Base-by-base conservation (phyloP, 2,797 vertebrate species). In the Gephyroberyx darwinii region DNA sequence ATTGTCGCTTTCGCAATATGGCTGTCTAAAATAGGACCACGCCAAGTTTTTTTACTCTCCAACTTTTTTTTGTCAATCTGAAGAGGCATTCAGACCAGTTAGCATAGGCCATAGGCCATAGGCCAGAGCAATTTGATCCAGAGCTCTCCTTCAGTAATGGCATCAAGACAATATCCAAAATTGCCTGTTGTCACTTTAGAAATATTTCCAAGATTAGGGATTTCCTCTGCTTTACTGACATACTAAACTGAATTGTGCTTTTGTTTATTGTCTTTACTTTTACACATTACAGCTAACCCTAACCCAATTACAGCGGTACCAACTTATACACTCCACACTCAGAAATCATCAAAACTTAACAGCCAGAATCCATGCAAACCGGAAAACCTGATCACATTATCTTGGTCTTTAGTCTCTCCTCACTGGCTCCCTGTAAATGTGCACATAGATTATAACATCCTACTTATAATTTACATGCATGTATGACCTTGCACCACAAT, bases 1-100 rank as follows among this genome's bases (percentile, higher is more conserved):
- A 86, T 87, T 71, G 75, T 7, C 52, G 77, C 81, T 63, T 86
- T 52, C 70, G 53, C 30, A 22, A 50, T 64, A 50, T 12, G 19
- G 12, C 41, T 43, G 41, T 14, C 41, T 13, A 43, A 2, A n/a
- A 19, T 10, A 16, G 16, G 12, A n/a, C 17, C 39, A 39, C 22
- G 35, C 5, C 45, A 12, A 61, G 48, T 13, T 37, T 55, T 58
- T 54, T 51, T 1, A 22, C 10, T 19, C 16, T 19, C 12, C 13
- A 43, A 43, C 4, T 13, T 3, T 14, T 35, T 43, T 43, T 43
- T 43, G 13, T 14, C 41, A 43, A 5, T 48, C 16, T n/a, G 17
- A 48, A n/a, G 45, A 48, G 5, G 2, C n/a, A 51, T 10, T 3
- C 19, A 50, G 2, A 13, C 37, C 6, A 37, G 6, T 8, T 35